phyloP scores from a whole-genome alignment of 2,797 vertebrate genomes.

The Parauchenoglanis punctatus region DNA sequence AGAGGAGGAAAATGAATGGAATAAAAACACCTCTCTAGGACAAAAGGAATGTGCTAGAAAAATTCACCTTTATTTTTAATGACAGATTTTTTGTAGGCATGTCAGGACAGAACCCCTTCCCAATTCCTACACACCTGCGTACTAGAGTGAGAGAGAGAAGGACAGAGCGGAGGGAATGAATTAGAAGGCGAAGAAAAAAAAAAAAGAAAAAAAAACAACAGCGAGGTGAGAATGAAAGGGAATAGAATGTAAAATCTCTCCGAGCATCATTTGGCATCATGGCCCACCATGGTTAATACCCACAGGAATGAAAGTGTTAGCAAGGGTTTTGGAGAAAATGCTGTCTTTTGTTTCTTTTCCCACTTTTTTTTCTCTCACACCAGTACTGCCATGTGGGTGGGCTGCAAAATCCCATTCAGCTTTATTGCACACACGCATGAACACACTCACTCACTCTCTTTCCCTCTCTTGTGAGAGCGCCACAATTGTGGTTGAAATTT shows the following conservation, averaged over 20 bases:
- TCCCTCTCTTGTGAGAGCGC: neutral
- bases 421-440: slow-evolving; percentile 36
- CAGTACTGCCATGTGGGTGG: slow-evolving; percentile 71
- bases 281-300: slow-evolving; percentile 69
- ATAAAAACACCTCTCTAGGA: slow-evolving; percentile 29
- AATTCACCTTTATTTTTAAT: slow-evolving; percentile 72
- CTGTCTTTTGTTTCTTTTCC: slow-evolving; percentile 46
- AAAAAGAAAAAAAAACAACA: too few species aligned
- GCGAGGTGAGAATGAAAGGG: neutral
- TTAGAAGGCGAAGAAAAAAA: neutral
- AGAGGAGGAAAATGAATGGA: neutral
- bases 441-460: slow-evolving; percentile 24
- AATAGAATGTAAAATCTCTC: slow-evolving; percentile 46
- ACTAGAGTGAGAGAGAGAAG: slow-evolving; percentile 47
- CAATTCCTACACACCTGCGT: slow-evolving; percentile 71
- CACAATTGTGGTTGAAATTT: slow-evolving; percentile 9
- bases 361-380: neutral
- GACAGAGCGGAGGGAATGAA: neutral
- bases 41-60: slow-evolving; percentile 61
- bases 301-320: slow-evolving; percentile 65
- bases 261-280: slow-evolving; percentile 54
- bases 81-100: slow-evolving; percentile 60
- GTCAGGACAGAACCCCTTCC: slow-evolving; percentile 63
- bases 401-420: slow-evolving; percentile 62
- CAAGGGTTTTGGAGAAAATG: slow-evolving; percentile 61